phyloP scores from a whole-genome alignment of 2,113 vertebrate species.

The Macroglossus sobrinus region DNA sequence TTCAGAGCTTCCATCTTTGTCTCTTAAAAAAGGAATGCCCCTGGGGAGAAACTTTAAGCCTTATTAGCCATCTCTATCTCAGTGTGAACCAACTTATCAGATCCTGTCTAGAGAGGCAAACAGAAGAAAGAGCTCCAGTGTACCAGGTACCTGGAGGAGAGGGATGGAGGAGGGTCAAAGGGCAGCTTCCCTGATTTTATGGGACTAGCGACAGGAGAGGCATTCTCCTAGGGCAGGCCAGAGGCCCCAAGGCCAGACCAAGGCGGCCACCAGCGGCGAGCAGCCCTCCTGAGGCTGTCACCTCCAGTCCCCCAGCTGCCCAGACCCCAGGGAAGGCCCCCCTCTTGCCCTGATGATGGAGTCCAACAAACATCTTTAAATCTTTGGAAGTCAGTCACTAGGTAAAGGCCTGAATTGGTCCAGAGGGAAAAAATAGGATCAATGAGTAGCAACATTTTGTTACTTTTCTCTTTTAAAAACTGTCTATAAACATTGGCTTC shows the following conservation, averaged over 20 bases:
- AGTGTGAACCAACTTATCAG: neutral
- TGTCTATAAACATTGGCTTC: neutral
- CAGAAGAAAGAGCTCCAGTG: neutral
- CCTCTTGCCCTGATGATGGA: neutral
- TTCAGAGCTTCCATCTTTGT: neutral
- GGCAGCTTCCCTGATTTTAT: rapidly evolving
- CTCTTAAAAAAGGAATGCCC: constrained; percentile 22
- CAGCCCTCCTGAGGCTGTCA: neutral
- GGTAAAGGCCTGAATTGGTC: neutral
- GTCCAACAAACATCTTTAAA: neutral
- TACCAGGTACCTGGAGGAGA: neutral
- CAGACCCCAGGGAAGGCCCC: neutral
- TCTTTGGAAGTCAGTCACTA: neutral
- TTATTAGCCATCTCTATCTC: neutral
- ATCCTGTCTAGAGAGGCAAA: neutral
- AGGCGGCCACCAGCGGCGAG: rapidly evolving
- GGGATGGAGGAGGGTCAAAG: rapidly evolving
- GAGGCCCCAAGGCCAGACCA: rapidly evolving
- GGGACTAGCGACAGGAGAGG: too few relatives aligned
- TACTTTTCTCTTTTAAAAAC: neutral
- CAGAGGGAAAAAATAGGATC: neutral
- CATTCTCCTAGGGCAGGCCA: neutral
- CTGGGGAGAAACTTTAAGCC: neutral
- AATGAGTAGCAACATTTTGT: neutral
- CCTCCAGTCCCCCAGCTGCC: neutral